phyloP scores from a whole-genome alignment of 2,888 invertebrate genomes.

The Xylocampa areola region DNA sequence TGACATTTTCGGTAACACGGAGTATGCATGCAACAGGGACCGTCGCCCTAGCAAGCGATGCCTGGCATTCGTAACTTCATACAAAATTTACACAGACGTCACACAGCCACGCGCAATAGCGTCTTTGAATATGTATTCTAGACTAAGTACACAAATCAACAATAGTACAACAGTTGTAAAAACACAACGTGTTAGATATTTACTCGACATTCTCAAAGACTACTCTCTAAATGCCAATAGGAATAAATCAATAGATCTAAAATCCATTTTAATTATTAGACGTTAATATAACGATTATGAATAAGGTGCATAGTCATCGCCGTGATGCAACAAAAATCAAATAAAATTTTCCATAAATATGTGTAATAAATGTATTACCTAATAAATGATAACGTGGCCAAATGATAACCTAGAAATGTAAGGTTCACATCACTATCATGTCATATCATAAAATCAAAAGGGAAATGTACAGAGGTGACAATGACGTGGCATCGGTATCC shows the following conservation, averaged over 20 bases:
- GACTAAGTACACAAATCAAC: too few relatives aligned
- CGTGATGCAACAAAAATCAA: not conserved
- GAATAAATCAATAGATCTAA: too few relatives aligned
- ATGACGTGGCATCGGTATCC: constrained; percentile 6
- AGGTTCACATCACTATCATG: not conserved
- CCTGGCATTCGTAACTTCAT: constrained; percentile 30
- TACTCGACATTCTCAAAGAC: too few relatives aligned
- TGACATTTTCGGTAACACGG: constrained; percentile 11
- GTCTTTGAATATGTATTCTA: too few relatives aligned
- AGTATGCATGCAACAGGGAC: constrained; percentile 14
- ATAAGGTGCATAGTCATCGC: not conserved
- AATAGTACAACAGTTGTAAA: too few relatives aligned
- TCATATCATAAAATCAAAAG: constrained; percentile 12
- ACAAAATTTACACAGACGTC: constrained; percentile 43
- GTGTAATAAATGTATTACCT: not conserved
- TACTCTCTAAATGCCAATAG: too few relatives aligned
- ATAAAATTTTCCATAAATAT: not conserved
- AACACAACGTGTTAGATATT: too few relatives aligned
- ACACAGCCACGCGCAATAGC: too few relatives aligned
- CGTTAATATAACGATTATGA: too few relatives aligned
- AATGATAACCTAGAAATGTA: not conserved
- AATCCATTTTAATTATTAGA: too few relatives aligned
- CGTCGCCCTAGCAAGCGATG: constrained; percentile 1
- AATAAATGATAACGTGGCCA: too few relatives aligned
- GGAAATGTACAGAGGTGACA: constrained; percentile 19